Conservation (phyloP, 2,888 invertebrate species). For the Catonia carolina region DNA sequence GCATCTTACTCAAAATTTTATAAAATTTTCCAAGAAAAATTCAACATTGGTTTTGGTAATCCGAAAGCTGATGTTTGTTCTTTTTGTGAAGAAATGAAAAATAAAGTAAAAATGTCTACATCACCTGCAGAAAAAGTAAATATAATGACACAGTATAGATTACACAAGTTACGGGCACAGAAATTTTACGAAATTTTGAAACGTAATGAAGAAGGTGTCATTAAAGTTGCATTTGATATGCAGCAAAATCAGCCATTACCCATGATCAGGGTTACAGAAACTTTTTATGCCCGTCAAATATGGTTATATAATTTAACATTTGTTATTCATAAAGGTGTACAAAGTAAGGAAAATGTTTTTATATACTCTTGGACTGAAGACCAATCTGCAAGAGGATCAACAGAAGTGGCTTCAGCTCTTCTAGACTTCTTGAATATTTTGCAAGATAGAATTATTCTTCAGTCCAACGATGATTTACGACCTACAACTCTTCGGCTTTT, state of each 20-base stretch:
- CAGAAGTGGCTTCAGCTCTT: no score
- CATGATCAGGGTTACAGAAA: constrained; percentile 24
- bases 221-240: no score
- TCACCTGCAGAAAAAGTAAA: background rate
- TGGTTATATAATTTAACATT: constrained; percentile 22
- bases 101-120: background rate
- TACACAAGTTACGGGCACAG: constrained; percentile 4
- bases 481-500: no score
- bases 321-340: no score
- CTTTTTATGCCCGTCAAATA: constrained; percentile 25
- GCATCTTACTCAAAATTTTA: constrained; percentile 6
- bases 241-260: constrained; percentile 5
- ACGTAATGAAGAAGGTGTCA: background rate
- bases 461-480: no score
- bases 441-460: no score
- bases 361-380: no score
- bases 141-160: background rate
- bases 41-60: constrained; percentile 7
- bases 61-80: constrained; percentile 6
- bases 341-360: no score
- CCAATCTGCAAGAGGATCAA: no score
- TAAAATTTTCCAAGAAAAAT: constrained; percentile 6
- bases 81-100: constrained; percentile 5
- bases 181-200: constrained; percentile 3
- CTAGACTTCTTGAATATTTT: no score